phyloP scores from a whole-genome alignment of 2,888 invertebrate species.

The Pelosia muscerda region DNA sequence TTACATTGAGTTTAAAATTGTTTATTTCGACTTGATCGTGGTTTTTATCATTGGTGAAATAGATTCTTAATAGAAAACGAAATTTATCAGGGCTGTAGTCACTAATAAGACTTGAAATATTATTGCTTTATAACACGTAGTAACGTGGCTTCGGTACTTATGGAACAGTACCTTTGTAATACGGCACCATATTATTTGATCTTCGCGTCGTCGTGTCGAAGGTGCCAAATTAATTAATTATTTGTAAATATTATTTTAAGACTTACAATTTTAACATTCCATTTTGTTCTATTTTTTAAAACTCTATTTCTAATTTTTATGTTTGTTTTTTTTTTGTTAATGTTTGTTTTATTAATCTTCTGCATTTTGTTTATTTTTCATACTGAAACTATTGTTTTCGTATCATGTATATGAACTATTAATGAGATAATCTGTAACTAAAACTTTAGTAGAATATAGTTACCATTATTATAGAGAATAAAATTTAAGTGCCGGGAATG shows the following conservation, averaged over 20 bases:
- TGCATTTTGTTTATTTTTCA: conserved; percentile 5
- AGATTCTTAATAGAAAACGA: background rate
- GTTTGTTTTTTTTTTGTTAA: conserved; percentile 8
- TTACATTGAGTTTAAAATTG: too few species aligned
- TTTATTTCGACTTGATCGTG: too few species aligned
- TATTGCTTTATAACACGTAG: conserved; percentile 48
- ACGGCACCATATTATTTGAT: conserved; percentile 51
- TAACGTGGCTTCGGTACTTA: conserved; percentile 43
- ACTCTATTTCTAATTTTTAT: conserved; percentile 20
- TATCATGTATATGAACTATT: conserved; percentile 30
- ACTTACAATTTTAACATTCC: conserved; percentile 52
- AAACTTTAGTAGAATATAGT: conserved; percentile 55
- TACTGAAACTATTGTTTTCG: conserved; percentile 32
- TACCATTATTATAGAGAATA: conserved; percentile 62
- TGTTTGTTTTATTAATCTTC: conserved; percentile 13
- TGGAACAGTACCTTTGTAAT: conserved; percentile 44
- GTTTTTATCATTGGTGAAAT: background rate
- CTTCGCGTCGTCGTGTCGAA: conserved; percentile 32
- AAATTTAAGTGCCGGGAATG: conserved; percentile 78
- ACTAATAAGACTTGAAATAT: conserved; percentile 52
- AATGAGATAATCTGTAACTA: conserved; percentile 40
- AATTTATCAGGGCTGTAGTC: conserved; percentile 50
- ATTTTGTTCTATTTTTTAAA: conserved; percentile 34
- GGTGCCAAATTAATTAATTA: conserved; percentile 57
- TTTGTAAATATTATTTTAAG: conserved; percentile 58